phyloP scores from a whole-genome alignment of 2,113 vertebrate species.

The Martes martes region DNA sequence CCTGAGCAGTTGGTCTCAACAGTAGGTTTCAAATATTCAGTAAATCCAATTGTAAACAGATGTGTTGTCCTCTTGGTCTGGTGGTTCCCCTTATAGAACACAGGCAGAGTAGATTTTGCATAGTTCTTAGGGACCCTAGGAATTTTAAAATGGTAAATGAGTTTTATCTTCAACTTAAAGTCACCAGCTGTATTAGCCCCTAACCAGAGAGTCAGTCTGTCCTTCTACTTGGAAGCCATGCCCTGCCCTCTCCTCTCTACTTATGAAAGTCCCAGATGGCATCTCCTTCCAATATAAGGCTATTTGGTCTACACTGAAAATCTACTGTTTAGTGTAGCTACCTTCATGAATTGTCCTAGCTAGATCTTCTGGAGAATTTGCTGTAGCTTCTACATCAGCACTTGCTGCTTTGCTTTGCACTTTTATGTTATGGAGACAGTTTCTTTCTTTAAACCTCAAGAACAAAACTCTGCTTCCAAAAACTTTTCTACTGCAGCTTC shows the following conservation, averaged over 20 bases:
- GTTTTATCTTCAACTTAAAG: neutral
- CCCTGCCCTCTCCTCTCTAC: neutral
- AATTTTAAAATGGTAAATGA: neutral
- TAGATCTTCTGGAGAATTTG: neutral
- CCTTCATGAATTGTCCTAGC: neutral
- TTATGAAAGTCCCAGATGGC: neutral
- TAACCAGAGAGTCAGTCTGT: neutral
- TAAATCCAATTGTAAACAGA: neutral
- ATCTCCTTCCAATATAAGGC: neutral
- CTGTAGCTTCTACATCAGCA: neutral
- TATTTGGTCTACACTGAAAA: neutral
- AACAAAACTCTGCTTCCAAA: neutral
- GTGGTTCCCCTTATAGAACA: neutral
- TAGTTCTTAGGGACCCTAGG: neutral
- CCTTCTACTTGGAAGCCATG: neutral
- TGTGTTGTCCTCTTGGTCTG: neutral
- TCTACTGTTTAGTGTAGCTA: neutral
- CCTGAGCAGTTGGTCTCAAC: neutral
- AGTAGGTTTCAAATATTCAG: neutral
- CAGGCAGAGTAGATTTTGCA: neutral
- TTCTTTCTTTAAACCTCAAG: neutral
- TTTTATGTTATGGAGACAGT: neutral
- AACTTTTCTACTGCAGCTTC: neutral
- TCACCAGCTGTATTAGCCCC: neutral
- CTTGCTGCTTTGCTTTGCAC: neutral